A percentile compares a stretch with the other conserved stretches of the same genome.
Evolutionary conservation across 2,113 vertebrate genomes (phyloP).

Genomic region (human (Homo sapiens)): DNA sequence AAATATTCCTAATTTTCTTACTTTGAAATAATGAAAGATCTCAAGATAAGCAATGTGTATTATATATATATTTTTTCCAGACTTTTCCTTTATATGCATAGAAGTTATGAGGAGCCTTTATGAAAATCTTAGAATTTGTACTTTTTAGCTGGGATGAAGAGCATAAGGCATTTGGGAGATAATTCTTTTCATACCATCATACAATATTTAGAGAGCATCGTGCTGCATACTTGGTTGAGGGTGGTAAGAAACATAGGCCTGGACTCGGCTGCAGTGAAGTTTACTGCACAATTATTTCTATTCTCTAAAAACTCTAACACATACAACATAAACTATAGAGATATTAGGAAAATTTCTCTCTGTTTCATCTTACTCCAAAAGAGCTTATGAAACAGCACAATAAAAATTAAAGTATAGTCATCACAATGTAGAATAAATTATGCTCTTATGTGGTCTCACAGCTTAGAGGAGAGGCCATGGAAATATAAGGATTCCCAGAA

Average conservation of each 20-base stretch:
- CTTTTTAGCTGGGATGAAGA: not conserved
- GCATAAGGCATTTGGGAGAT: not conserved
- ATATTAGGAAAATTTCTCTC: not conserved
- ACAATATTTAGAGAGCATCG: not conserved
- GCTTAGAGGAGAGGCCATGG: not conserved
- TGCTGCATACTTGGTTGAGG: not conserved
- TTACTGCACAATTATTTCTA: not conserved
- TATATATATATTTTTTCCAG: not conserved
- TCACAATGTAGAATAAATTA: not conserved
- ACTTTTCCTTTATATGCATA: not conserved
- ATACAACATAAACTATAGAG: not conserved
- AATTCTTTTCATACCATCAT: not conserved
- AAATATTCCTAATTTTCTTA: not conserved
- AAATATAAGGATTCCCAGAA: not conserved
- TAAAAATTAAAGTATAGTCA: not conserved
- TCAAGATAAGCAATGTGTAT: not conserved
- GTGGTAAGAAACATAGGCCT: not conserved
- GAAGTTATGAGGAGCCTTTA: not conserved
- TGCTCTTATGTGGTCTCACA: not conserved
- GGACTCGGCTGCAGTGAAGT: not conserved
- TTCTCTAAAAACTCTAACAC: not conserved
- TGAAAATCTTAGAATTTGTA: constrained; percentile 23
- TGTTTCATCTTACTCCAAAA: not conserved
- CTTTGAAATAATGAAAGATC: not conserved
- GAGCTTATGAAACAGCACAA: not conserved